Base-by-base conservation (phyloP, 2,113 vertebrate species). In the Fulmarus glacialis region DNA sequence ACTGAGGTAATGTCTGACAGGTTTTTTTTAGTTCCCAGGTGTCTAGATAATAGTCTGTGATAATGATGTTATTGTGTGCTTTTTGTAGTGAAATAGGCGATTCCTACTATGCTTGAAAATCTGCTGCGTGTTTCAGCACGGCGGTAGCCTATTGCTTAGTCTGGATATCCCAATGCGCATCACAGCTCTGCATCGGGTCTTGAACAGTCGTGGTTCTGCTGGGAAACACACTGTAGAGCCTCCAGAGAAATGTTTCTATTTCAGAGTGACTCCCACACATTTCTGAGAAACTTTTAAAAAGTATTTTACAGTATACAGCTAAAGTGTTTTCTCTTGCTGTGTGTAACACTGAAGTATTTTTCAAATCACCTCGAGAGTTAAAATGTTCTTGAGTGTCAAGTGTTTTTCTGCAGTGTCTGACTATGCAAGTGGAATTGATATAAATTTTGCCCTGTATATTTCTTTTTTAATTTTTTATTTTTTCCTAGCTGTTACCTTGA, bases 1-100 rank as follows among this genome's bases (percentile, higher is more conserved):
- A 94, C 87, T 79, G 89, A 91, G 67, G 82, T 79, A 87, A 87
- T 79, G 84, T 89, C 73, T 95, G 77, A 59, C 30, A 87, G 55
- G 18, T 30, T 55, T 50, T n/a, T 80, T 89, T 27, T 56, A 55
- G 64, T 64, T 95, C 60, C 18, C 81, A 79, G 59, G 17, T 87
- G 34, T 82, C 70, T 58, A 82, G 43, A 87, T 91, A 94, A 84
- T 66, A 73, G 68, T 63, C 47, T 89, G 36, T 67, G 64, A 71
- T 96, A 75, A 94, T 48, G 29, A 83, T 78, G 26, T 67, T 87
- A 55, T 30, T 66, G 27, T 70, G 45, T 63, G 71, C 12, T 81
- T 87, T 45, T 55, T 7, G 38, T 63, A 71, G 68, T 42, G 68
- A 78, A 87, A 78, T 5, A 3, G 29, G 30, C 0, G 9, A 82